Conservation (phyloP, 2,888 invertebrate genomes). For the Didymodactylos carnosus region DNA sequence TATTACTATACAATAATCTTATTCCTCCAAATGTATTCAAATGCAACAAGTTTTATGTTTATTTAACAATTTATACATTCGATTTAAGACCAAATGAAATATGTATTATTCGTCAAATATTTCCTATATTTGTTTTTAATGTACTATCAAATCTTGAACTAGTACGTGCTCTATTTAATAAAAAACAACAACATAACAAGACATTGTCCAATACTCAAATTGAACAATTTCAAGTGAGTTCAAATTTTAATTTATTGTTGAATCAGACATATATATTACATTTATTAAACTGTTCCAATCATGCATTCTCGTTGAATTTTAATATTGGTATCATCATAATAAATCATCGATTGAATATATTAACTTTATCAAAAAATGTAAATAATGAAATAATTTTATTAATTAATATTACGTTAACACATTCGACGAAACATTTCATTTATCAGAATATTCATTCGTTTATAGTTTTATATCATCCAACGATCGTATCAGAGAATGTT, state of each 20-base stretch:
- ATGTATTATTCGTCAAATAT: not conserved
- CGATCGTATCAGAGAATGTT: too few species aligned
- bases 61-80: not conserved
- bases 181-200: not conserved
- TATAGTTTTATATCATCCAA: not conserved
- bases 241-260: too few species aligned
- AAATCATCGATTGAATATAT: not conserved
- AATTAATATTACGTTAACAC: not conserved
- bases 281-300: not conserved
- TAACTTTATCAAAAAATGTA: not conserved
- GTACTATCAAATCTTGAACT: not conserved
- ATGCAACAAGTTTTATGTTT: not conserved
- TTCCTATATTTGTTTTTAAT: not conserved
- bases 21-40: not conserved
- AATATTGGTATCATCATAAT: not conserved
- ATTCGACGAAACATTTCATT: not conserved
- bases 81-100: not conserved
- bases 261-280: not conserved
- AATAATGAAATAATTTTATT: not conserved
- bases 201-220: not conserved
- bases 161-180: not conserved
- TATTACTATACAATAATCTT: not conserved
- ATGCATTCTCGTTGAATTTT: not conserved
- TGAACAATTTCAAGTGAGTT: not conserved
- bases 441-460: not conserved